Evolutionary conservation across 2,113 vertebrate genomes (phyloP), one percentile per base, ranked within the genome.

Genomic region (Pomatostomus ruficeps): DNA sequence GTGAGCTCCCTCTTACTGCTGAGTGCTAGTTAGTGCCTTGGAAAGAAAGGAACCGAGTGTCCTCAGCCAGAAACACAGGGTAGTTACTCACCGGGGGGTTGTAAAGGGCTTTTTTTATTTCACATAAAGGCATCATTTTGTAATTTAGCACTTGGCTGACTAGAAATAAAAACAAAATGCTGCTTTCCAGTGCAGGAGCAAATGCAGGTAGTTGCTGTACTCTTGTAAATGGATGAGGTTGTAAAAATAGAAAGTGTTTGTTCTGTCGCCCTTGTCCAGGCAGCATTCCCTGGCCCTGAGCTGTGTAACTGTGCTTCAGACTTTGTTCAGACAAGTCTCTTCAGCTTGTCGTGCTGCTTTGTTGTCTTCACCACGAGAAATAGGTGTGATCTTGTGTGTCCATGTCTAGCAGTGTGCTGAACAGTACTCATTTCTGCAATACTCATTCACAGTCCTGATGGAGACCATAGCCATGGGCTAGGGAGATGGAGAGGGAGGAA

Each of bases 1-100:
- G 99, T 99, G 98, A 97, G 98, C 82, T 35, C 29, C 40, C 12
- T 25, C 21, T 87, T 92, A 20, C 26, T 96, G 88, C 96, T 96
- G 94, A 85, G 93, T 92, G 91, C 82, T 74, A 48, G 51, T 92
- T 91, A 77, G 38, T 85, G 91, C 89, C 87, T 46, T 33, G 55
- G 46, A 63, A 68, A 54, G 67, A 33, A 38, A 22, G 68, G 40
- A 45, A 52, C 28, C 5, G 14, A 35, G 35, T 77, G 63, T 52
- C 43, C 67, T 81, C 80, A 94, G 97, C 96, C 96, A 95, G 78
- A 95, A 85, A 80, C 88, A 67, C 1, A 7, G 52, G 10, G 23
- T 42, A 68, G 70, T 81, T 79, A 48, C 67, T 92, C 52, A 57
- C 52, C 45, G 45, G 57, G 66, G 79, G 58, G 29, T 61, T 91